These are phyloP conservation scores for Acyrthosiphon pisum DNA, from an alignment of 1,140 invertebrate genomes.

Conservation along the genomic window DNA sequence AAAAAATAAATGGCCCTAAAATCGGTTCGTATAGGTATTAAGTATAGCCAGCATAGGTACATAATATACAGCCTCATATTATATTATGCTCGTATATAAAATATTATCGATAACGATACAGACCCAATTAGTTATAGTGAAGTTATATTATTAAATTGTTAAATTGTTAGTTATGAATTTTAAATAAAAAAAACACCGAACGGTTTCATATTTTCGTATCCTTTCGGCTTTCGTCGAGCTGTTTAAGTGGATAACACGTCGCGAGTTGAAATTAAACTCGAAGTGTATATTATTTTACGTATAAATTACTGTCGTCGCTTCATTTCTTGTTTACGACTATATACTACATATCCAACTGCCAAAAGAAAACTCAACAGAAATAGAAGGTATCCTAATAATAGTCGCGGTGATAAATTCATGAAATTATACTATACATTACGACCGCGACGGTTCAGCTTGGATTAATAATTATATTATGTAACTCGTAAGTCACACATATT, in stretches of 20 bases:
- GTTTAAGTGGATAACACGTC: constrained; percentile 12
- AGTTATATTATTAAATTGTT: not conserved
- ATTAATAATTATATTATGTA: constrained; percentile 21
- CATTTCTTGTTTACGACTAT: constrained; percentile 14
- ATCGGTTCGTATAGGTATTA: not conserved
- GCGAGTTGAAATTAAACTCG: constrained; percentile 37
- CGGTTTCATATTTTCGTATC: not conserved
- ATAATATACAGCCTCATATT: not conserved
- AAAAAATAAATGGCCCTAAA: not conserved
- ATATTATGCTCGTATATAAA: not conserved
- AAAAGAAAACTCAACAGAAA: constrained; percentile 35
- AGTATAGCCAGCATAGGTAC: no score
- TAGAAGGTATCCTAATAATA: constrained; percentile 40
- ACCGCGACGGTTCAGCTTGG: not conserved
- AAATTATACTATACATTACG: constrained; percentile 11
- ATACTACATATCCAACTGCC: not conserved
- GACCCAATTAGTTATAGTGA: not conserved
- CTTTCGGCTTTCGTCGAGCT: not conserved
- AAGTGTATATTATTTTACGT: constrained; percentile 16
- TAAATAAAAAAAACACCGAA: not conserved
- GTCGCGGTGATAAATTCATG: constrained; percentile 4
- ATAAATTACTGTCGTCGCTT: constrained; percentile 43
- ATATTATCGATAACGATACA: not conserved
- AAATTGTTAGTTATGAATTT: not conserved
- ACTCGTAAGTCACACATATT: constrained; percentile 12